Conservation (phyloP, 2,113 vertebrate genomes). For the Garra rufa region DNA sequence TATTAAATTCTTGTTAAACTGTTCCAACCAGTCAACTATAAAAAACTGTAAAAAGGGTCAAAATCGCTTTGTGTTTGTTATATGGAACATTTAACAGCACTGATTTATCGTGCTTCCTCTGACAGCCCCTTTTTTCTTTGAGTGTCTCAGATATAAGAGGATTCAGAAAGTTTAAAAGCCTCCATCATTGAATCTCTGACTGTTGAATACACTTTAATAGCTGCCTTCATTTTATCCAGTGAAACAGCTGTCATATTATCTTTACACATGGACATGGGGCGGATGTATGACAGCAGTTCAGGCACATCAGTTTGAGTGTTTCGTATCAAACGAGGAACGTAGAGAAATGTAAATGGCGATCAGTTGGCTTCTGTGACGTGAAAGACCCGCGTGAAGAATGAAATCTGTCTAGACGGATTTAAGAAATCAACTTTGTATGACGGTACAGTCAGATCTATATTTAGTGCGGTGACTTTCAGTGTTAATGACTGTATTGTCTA, state of each 20-base stretch:
- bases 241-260: constrained; percentile 55
- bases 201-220: constrained; percentile 61
- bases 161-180: constrained; percentile 70
- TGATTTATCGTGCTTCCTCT: not conserved
- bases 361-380: not conserved
- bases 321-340: constrained; percentile 12
- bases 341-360: not conserved
- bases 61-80: not conserved
- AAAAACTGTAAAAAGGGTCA: not conserved
- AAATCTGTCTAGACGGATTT: constrained; percentile 33
- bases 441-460: constrained; percentile 4
- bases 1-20: not conserved
- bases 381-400: constrained; percentile 8
- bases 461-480: constrained; percentile 1
- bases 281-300: constrained; percentile 48
- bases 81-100: not conserved
- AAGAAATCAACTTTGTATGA: not conserved
- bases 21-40: not conserved
- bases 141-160: constrained; percentile 51
- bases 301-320: constrained; percentile 36
- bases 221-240: constrained; percentile 52
- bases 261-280: constrained; percentile 53
- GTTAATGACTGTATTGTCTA: constrained; percentile 2
- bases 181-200: constrained; percentile 60
- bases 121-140: constrained; percentile 23